Base-by-base conservation (phyloP, 2,113 vertebrate species). In the Mesembrinibis cayennensis region DNA sequence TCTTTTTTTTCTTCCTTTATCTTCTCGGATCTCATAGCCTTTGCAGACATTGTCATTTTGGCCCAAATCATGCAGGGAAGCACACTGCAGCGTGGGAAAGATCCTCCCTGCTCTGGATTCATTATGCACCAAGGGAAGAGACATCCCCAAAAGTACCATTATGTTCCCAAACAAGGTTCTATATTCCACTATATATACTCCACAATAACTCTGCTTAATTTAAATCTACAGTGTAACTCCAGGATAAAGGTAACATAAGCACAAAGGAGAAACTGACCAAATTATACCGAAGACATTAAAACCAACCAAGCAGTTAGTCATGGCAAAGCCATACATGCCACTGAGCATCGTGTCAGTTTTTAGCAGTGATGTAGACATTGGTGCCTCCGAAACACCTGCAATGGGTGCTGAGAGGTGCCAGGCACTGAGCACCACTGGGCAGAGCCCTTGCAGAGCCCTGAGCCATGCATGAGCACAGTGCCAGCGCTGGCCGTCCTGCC, bases 381-480 rank as follows among this genome's bases (percentile, higher is more conserved):
- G 52, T 52, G 38, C 59, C 45, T 59, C 67, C 1, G 0, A 66
- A 77, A 52, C 1, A 1, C 44, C 44, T 45, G 45, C 1, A 4
- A 21, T 26, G 45, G 53, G 52, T 49, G 65, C 49, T 2, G 7
- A 26, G 63, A 38, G 16, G 47, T n/a, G 55, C 55, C 16, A 6
- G 52, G 34, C 23, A 52, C 65, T 4, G 17, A 36, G 44, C 44
- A 26, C 25, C 2, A 1, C 30, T 0, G 4, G 52, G 26, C 53
- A 72, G 47, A 52, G 63, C 50, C 70, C 36, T 47, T 8, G 44
- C 44, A 27, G 36, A 34, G 12, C 40, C 71, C 55, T 3, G 1
- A 26, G 40, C 27, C 3, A 0, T 67, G 45, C 62, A 16, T 3
- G 16, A 84, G n/a, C 14, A 7, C 47, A 1, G 0, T 7, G 36